phyloP scores from a whole-genome alignment of 2,888 invertebrate species.

The Allophyes oxyacanthae region DNA sequence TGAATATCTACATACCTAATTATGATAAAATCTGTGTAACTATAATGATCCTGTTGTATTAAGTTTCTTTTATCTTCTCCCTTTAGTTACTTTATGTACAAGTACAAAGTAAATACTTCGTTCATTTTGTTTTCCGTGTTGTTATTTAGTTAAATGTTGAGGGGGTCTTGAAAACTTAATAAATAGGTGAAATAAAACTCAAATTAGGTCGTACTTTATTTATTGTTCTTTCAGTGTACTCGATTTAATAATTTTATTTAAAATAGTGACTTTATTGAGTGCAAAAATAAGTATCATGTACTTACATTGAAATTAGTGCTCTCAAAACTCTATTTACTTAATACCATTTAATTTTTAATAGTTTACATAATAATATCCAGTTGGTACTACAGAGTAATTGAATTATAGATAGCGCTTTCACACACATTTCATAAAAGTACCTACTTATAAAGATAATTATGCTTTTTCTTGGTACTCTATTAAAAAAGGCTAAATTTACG shows the following conservation, averaged over 20 bases:
- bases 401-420: conserved; percentile 51
- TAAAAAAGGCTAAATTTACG: conserved; percentile 37
- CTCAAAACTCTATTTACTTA: conserved; percentile 71
- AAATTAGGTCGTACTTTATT: conserved; percentile 72
- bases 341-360: conserved; percentile 53
- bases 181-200: conserved; percentile 66
- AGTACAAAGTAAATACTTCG: no score
- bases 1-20: conserved; percentile 6
- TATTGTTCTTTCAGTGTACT: conserved; percentile 84
- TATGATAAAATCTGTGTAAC: conserved; percentile 1
- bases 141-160: not conserved
- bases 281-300: conserved; percentile 84
- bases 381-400: conserved; percentile 53
- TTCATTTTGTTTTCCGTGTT: not conserved
- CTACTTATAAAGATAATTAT: conserved; percentile 46
- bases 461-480: conserved; percentile 29
- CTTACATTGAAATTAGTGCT: conserved; percentile 83
- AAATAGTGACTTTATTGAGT: conserved; percentile 86
- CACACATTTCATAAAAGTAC: conserved; percentile 48
- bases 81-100: not conserved
- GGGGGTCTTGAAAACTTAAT: not conserved
- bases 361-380: conserved; percentile 57
- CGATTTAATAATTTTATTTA: conserved; percentile 81
- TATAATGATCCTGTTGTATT: not conserved
- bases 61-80: conserved; percentile 7